Evolutionary conservation across 2,888 invertebrate genomes (phyloP), one percentile per base, ranked within the genome.

Genomic region (Drosophila atripex): DNA sequence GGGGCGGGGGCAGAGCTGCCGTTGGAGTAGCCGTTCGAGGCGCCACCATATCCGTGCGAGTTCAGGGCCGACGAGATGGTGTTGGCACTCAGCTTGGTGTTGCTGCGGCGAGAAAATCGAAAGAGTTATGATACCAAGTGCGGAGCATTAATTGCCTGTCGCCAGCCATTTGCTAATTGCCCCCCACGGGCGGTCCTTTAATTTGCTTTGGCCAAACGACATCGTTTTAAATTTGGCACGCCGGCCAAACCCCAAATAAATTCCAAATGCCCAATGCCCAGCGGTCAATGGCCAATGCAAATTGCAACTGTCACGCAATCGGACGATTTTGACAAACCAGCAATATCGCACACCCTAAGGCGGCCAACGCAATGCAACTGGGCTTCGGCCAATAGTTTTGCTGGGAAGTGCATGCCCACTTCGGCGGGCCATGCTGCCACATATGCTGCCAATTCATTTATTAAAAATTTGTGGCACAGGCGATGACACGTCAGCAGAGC

Each of bases 31-130:
- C 92, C 89, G 28, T 61, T 61, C 28, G 60, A 61, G 61, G 92
- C 90, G 86, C 87, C 88, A 70, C 73, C 71, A 45, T 84, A 91
- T 59, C 91, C 91, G 54, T 93, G 93, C 65, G 90, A 91, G 71
- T 93, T 92, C 77, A 96, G 92, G 60, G 96, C 96, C 63, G 96
- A 94, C 63, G 96, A 95, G 87, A 96, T 96, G 52, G 95, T 93
- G 88, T 93, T 94, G 73, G 94, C 94, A 73, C 96, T 96, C 84
- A 95, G 92, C 90, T 94, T 95, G 77, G 94, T 93, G 88, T 95
- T 94, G 70, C 96, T 94, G 88, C 21, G 90, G 91, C 14, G 18
- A 18, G 6, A 16, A 18, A 41, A 41, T 16, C 16, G 16, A 16
- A 41, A 41, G 16, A 41, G 39, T 41, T 41, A 41, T 41, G 39